phyloP scores from a whole-genome alignment of 2,797 vertebrate species.

The Octomys mimax region DNA sequence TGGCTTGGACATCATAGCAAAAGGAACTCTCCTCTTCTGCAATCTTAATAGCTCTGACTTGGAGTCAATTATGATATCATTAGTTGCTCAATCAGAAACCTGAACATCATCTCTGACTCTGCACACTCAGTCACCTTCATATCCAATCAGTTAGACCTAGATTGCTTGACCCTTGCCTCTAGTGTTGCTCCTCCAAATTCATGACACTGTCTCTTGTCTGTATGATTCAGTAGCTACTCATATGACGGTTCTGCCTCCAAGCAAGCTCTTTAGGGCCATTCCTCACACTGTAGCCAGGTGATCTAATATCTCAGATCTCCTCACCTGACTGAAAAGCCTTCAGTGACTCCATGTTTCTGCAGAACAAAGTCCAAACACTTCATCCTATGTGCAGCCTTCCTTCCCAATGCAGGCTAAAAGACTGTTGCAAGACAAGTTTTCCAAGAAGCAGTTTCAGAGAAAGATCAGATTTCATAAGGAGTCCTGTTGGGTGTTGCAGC shows the following conservation, averaged over 20 bases:
- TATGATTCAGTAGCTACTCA: neutral
- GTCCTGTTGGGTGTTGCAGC: neutral
- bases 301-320: neutral
- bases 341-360: neutral
- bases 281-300: neutral
- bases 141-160: neutral
- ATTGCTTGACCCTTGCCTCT: slow-evolving; percentile 29
- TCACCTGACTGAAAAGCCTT: neutral
- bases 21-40: neutral
- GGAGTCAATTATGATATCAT: neutral
- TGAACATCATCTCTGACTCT: slow-evolving; percentile 19
- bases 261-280: neutral
- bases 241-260: neutral
- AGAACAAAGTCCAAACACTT: neutral
- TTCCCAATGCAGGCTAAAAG: neutral
- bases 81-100: slow-evolving; percentile 60
- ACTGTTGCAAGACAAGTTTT: neutral
- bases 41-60: slow-evolving; percentile 44
- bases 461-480: neutral
- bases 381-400: neutral
- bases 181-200: neutral
- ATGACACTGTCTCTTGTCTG: neutral
- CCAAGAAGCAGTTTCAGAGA: neutral
- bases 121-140: neutral
- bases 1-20: neutral